These are phyloP conservation scores for Timema cristinae DNA, from an alignment of 2,888 invertebrate species.

Conservation along the genomic window DNA sequence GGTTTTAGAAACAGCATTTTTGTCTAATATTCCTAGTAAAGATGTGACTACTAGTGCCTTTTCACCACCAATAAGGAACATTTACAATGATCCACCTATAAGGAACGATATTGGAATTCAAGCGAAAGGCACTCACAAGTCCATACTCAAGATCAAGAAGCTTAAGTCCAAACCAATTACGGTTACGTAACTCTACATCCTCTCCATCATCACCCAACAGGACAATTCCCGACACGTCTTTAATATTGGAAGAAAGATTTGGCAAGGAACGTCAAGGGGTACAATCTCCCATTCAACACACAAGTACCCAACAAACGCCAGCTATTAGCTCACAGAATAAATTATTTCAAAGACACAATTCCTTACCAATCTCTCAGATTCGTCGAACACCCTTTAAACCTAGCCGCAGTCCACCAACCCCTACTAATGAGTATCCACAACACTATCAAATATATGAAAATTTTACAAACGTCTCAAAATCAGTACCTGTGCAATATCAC, in stretches of 20 bases:
- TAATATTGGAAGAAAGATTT: conserved; percentile 21
- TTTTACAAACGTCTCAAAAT: background rate
- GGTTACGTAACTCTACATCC: background rate
- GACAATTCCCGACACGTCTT: conserved; percentile 19
- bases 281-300: conserved; percentile 6
- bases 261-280: conserved; percentile 18
- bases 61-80: conserved; percentile 14
- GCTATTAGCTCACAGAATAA: background rate
- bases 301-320: background rate
- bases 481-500: background rate
- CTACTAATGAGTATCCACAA: conserved; percentile 12
- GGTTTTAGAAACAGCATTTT: conserved; percentile 27
- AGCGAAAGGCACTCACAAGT: background rate
- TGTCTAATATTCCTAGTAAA: conserved; percentile 16
- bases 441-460: conserved; percentile 7
- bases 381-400: background rate
- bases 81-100: background rate
- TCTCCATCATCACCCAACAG: conserved; percentile 1
- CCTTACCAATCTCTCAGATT: background rate
- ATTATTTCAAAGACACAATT: conserved; percentile 1
- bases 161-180: conserved; percentile 13
- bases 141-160: conserved; percentile 12
- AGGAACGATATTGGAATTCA: conserved; percentile 8
- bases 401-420: conserved; percentile 10
- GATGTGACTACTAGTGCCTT: background rate